Evolutionary conservation across 2,113 vertebrate genomes (phyloP), one percentile per base, ranked within the genome.

Genomic region (Tinamus guttatus): DNA sequence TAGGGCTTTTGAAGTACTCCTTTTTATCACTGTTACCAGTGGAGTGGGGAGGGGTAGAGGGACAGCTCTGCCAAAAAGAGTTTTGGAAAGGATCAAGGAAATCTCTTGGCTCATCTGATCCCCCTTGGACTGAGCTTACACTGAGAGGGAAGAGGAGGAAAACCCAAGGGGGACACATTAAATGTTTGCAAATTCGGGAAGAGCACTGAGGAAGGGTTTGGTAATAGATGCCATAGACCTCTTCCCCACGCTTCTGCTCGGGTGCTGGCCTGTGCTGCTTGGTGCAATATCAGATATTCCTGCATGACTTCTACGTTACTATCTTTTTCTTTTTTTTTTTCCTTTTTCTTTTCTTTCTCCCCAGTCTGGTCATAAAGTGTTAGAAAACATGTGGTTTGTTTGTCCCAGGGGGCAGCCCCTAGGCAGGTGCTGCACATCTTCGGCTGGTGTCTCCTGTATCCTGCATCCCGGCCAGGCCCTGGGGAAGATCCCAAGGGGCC

Each of bases 171-270:
- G 32, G 59, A 74, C 14, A 27, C 58, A 51, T 56, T 56, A 34
- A 74, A 74, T 81, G 43, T 13, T 13, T 43, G 30, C n/a, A 45
- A 51, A 36, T 24, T 17, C 16, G 70, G 25, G 27, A 34, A 51
- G 60, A 69, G 73, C 15, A 6, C 28, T 30, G 54, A 30, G 28
- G 28, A 17, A 56, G 32, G n/a, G 47, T 36, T 89, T 60, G 59
- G 30, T 7, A 20, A 15, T 17, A 30, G 54, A 15, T 16, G 28
- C 28, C 52, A 9, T 25, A 14, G 52, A 25, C 52, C 27, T 7
- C 52, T 27, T 54, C 17, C 20, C 27, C 40, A 9, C 21, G 62
- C 58, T 36, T 51, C 25, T 28, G 9, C 0, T 0, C 0, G 27
- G 1, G 27, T 51, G 22, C 62, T 79, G 69, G 17, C 64, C 18